Conservation (phyloP, 2,797 vertebrate species). For the Neomorphus geoffroyi region DNA sequence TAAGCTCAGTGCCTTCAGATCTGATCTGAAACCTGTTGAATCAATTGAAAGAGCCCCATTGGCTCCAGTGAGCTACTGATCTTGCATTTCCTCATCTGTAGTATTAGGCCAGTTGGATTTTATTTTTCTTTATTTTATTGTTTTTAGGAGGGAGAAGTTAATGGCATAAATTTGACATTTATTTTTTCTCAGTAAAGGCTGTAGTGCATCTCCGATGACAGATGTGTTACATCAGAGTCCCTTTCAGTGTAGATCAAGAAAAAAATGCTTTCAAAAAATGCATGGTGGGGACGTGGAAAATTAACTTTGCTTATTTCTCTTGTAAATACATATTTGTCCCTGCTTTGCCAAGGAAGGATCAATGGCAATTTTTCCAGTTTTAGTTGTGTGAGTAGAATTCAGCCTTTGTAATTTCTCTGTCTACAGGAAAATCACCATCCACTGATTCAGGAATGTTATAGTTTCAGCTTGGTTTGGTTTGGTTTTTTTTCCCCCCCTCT, state of each 20-base stretch:
- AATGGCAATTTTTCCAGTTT: not conserved
- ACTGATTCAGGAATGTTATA: slow-evolving; percentile 48
- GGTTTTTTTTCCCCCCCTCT: too few species aligned
- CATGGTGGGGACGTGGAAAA: not conserved
- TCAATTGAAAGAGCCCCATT: slow-evolving; percentile 18
- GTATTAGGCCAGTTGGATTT: not conserved
- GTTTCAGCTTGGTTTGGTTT: too few species aligned
- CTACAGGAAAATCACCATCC: slow-evolving; percentile 26
- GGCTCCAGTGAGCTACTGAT: slow-evolving; percentile 17
- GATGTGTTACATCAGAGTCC: not conserved
- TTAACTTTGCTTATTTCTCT: slow-evolving; percentile 7
- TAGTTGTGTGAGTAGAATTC: not conserved
- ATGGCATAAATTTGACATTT: not conserved
- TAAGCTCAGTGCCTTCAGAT: slow-evolving; percentile 47
- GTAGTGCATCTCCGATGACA: not conserved
- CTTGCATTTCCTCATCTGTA: slow-evolving; percentile 1
- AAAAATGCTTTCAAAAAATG: not conserved
- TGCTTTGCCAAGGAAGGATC: slow-evolving; percentile 5
- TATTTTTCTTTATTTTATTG: too few species aligned
- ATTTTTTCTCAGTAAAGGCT: not conserved
- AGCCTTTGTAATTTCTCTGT: not conserved
- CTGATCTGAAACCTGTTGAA: slow-evolving; percentile 43
- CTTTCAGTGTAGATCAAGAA: not conserved
- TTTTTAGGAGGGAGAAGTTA: too few species aligned
- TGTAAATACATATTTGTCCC: not conserved